Conservation (phyloP, 2,888 invertebrate genomes). For the Cataglyphis livida region DNA sequence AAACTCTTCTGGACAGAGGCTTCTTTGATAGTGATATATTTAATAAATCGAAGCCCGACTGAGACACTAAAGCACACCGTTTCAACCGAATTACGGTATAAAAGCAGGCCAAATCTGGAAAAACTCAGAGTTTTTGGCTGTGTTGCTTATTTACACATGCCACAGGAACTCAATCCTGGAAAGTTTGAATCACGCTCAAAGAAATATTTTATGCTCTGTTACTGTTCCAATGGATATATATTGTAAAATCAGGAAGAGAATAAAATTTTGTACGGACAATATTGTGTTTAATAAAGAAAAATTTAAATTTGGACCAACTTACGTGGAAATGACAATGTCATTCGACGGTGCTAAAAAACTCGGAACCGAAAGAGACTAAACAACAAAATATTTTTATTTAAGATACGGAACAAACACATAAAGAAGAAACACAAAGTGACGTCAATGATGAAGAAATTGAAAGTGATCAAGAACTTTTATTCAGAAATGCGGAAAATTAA, state of each 20-base stretch:
- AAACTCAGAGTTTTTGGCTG: conserved; percentile 72
- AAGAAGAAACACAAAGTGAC: no score
- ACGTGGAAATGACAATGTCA: no score
- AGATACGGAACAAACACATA: no score
- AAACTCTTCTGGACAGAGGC: conserved; percentile 80
- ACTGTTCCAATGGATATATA: conserved; percentile 60
- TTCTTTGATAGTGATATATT: conserved; percentile 47
- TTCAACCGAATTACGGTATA: conserved; percentile 69
- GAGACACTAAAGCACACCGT: conserved; percentile 61
- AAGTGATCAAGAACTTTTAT: no score
- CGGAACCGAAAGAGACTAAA: no score
- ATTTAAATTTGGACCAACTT: no score
- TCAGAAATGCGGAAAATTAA: no score
- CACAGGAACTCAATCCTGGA: conserved; percentile 58
- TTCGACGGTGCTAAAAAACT: no score
- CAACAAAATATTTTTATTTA: no score
- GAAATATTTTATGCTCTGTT: conserved; percentile 67
- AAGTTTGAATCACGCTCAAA: conserved; percentile 67
- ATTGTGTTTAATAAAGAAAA: no score
- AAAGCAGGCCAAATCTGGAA: conserved; percentile 63
- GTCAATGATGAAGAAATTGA: no score
- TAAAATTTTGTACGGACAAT: no score
- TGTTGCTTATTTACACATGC: conserved; percentile 61
- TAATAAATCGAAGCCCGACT: conserved; percentile 64
- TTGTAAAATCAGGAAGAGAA: conserved; percentile 65